Evolutionary conservation across 2,113 vertebrate genomes (phyloP).

Genomic region (Myrmophylax atrothorax): DNA sequence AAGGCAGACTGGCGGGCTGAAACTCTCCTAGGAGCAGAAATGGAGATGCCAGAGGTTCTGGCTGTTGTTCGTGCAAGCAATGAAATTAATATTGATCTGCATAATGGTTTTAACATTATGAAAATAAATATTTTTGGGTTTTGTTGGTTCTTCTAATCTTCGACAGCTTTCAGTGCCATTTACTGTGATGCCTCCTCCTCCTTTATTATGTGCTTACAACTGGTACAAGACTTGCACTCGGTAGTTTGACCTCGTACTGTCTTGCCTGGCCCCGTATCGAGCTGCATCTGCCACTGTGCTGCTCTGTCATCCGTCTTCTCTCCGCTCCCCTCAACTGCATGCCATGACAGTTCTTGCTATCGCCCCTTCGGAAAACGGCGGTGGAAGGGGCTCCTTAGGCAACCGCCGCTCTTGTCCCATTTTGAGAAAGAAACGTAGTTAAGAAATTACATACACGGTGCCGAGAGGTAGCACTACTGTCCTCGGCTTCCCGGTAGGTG

Average conservation of each 20-base stretch:
- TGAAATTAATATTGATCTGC: neutral
- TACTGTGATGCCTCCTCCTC: neutral
- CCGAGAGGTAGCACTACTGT: neutral
- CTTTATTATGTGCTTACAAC: neutral
- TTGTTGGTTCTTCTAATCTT: neutral
- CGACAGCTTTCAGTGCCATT: neutral
- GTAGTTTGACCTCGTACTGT: neutral
- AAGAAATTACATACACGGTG: rapidly evolving
- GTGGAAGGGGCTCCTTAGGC: neutral
- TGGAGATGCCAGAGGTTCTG: neutral
- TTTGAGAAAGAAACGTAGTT: neutral
- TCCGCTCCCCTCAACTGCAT: neutral
- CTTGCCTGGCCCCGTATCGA: rapidly evolving
- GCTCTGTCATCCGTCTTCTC: neutral
- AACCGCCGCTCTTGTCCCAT: neutral
- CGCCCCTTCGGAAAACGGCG: neutral
- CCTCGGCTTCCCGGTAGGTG: neutral
- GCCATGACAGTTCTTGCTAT: neutral
- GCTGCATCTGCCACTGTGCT: neutral
- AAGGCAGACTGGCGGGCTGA: neutral
- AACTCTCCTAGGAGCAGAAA: neutral
- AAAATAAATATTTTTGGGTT: neutral
- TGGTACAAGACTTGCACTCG: too few species aligned
- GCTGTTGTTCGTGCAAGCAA: neutral
- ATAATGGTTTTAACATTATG: neutral